Percentiles rank a stretch among this genome's conserved stretches.
These are phyloP conservation scores for Cryptocephalus primarius DNA, from an alignment of 2,888 invertebrate species.

Conservation along the genomic window DNA sequence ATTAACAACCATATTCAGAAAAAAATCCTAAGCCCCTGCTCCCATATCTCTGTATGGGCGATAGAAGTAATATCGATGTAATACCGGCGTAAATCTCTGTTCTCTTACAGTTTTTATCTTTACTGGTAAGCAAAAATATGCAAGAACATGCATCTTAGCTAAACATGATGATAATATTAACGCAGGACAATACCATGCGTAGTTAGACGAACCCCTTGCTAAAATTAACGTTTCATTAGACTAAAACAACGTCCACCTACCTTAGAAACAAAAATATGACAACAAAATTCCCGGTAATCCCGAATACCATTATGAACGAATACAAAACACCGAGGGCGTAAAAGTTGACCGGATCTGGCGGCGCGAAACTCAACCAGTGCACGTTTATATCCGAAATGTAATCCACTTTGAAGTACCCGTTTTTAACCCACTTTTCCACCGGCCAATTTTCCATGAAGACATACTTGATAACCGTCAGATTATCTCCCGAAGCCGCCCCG, in stretches of 20 bases:
- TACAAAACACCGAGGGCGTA: conserved; percentile 52
- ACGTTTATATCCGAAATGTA: conserved; percentile 51
- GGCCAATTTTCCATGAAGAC: conserved; percentile 30
- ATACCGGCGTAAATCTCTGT: too few relatives aligned
- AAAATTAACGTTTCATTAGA: too few relatives aligned
- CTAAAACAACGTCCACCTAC: conserved; percentile 38
- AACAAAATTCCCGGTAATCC: conserved; percentile 58
- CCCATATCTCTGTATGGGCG: too few relatives aligned
- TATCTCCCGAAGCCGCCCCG: neutral
- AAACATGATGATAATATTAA: too few relatives aligned
- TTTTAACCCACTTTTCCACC: conserved; percentile 39
- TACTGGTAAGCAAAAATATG: too few relatives aligned
- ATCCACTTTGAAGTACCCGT: conserved; percentile 47
- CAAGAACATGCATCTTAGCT: too few relatives aligned
- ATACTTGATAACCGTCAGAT: conserved; percentile 10
- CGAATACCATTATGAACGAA: conserved; percentile 49
- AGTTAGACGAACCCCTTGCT: too few relatives aligned
- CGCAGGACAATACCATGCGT: too few relatives aligned
- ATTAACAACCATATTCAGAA: too few relatives aligned
- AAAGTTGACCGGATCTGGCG: conserved; percentile 47
- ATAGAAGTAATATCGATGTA: too few relatives aligned
- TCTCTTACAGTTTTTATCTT: too few relatives aligned
- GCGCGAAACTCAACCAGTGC: conserved; percentile 62
- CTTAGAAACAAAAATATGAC: conserved; percentile 63
- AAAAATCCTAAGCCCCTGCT: too few relatives aligned